Conservation (phyloP, 1,140 invertebrate genomes). For the Diuraphis noxia region DNA sequence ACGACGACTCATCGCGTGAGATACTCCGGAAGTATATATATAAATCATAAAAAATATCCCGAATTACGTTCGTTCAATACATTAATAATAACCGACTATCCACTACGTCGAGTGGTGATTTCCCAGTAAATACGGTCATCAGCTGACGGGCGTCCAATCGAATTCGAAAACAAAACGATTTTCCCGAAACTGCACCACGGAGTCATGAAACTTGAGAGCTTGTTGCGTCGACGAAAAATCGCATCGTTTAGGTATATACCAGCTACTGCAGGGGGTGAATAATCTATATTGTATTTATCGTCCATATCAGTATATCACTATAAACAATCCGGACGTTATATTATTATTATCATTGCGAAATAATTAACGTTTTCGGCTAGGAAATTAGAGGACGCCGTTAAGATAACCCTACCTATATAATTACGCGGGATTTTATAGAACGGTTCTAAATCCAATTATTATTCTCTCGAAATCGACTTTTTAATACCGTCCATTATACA, state of each 20-base stretch:
- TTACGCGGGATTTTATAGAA: background rate
- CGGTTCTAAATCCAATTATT: constrained; percentile 8
- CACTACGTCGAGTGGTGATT: background rate
- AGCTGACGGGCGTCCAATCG: background rate
- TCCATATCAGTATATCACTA: no score
- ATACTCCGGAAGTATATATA: no score
- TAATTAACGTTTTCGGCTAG: background rate
- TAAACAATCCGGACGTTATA: background rate
- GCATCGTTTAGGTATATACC: background rate
- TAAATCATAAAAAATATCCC: background rate
- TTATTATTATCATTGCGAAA: background rate
- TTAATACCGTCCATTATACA: background rate
- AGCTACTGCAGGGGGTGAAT: background rate
- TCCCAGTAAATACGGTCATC: background rate
- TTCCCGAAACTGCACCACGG: background rate
- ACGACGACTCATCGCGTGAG: no score
- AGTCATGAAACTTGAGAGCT: background rate
- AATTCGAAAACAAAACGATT: background rate
- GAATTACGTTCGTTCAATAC: background rate
- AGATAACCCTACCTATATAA: constrained; percentile 1
- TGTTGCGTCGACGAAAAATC: background rate
- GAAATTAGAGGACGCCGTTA: background rate
- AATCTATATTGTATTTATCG: background rate
- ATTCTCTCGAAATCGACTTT: background rate
- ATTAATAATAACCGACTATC: background rate